Conservation (phyloP, 1,140 invertebrate genomes). For the Cephus cinctus region DNA sequence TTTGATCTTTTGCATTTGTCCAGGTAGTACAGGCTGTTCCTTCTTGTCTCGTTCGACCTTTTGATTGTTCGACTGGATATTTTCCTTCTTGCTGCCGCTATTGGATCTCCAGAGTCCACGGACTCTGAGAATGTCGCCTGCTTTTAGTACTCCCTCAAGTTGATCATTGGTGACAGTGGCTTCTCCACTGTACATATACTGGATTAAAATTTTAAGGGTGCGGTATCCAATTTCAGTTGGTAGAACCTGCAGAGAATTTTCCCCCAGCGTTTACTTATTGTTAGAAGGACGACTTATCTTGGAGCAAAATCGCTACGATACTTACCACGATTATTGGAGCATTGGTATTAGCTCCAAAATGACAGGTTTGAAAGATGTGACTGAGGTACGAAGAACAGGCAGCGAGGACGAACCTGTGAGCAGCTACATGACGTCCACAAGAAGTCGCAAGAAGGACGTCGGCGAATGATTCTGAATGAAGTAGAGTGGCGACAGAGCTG, state of each 20-base stretch:
- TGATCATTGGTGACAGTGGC: conserved; percentile 83
- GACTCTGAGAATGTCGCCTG: conserved; percentile 76
- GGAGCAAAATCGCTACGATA: conserved; percentile 2
- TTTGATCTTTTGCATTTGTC: conserved; percentile 53
- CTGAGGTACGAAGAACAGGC: conserved; percentile 70
- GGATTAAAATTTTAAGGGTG: conserved; percentile 76
- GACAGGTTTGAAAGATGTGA: conserved; percentile 56
- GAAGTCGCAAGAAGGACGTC: conserved; percentile 81
- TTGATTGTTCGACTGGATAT: conserved; percentile 48
- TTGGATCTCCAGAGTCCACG: conserved; percentile 66
- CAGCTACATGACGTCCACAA: conserved; percentile 77
- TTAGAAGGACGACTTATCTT: too few species aligned
- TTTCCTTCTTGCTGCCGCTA: conserved; percentile 59
- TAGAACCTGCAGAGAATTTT: conserved; percentile 60
- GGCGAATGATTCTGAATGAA: conserved; percentile 78
- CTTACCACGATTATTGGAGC: conserved; percentile 52
- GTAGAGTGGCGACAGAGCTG: conserved; percentile 74
- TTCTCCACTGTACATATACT: conserved; percentile 85
- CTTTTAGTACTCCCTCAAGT: conserved; percentile 73
- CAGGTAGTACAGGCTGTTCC: conserved; percentile 39
- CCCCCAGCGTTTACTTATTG: neutral
- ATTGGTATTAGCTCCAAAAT: conserved; percentile 53
- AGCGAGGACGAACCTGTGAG: conserved; percentile 83
- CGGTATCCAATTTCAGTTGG: conserved; percentile 78
- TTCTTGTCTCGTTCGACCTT: conserved; percentile 43